A percentile compares a stretch with the other conserved stretches of the same genome.
These are phyloP conservation scores for Pedionomus torquatus DNA, from an alignment of 2,113 vertebrate genomes.

Conservation along the genomic window DNA sequence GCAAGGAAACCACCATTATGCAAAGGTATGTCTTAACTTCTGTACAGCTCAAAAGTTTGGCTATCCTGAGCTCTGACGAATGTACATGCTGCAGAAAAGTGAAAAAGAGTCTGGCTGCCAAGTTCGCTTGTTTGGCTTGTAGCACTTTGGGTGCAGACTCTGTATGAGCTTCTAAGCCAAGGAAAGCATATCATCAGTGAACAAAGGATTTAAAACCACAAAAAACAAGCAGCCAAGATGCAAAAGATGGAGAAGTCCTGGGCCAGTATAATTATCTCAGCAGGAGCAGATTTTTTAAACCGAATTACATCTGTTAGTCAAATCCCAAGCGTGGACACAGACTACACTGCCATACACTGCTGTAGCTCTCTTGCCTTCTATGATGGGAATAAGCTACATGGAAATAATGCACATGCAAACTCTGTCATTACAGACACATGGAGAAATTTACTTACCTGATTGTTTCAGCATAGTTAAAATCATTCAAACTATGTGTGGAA, in stretches of 20 bases:
- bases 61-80: neutral
- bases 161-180: neutral
- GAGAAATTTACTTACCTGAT: neutral
- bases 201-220: conserved; percentile 17
- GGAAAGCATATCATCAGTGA: neutral
- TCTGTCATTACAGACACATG: neutral
- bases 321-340: neutral
- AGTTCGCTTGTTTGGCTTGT: neutral
- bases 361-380: neutral
- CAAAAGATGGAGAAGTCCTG: neutral
- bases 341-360: neutral
- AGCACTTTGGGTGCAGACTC: neutral
- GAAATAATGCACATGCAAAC: neutral
- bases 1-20: neutral
- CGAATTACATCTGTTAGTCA: neutral
- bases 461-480: neutral
- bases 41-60: neutral
- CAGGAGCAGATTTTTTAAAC: neutral
- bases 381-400: neutral
- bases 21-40: neutral
- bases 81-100: neutral
- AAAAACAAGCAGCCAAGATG: neutral
- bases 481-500: neutral
- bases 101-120: neutral
- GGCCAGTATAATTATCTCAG: neutral